phyloP scores from a whole-genome alignment of 2,888 invertebrate genomes.

The Antheraea yamamai region DNA sequence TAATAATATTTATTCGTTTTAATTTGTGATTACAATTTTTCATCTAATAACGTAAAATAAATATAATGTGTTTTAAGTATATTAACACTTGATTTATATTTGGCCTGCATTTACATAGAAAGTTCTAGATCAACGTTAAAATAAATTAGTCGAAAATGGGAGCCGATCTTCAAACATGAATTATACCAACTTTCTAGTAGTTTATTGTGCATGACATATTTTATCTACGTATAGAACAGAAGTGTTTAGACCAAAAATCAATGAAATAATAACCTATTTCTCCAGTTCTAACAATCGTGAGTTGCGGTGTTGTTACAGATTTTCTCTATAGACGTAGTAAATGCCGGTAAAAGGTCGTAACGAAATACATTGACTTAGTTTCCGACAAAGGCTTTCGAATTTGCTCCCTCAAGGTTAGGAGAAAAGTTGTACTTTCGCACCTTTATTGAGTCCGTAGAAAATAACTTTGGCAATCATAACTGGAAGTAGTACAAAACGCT shows the following conservation, averaged over 20 bases:
- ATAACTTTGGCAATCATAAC: constrained; percentile 3
- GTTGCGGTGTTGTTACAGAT: constrained; percentile 42
- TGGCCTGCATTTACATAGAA: neutral
- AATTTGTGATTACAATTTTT: neutral
- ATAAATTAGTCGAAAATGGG: neutral
- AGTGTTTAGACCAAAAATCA: neutral
- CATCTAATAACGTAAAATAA: neutral
- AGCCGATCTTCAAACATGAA: neutral
- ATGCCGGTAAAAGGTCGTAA: constrained; percentile 54
- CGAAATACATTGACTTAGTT: constrained; percentile 56
- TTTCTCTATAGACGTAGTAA: constrained; percentile 42
- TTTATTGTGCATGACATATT: no score
- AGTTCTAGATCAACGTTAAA: neutral
- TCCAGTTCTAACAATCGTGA: constrained; percentile 31
- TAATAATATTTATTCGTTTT: neutral
- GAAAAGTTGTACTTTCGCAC: constrained; percentile 10
- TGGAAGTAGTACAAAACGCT: neutral
- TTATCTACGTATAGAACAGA: neutral
- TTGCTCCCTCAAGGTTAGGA: constrained; percentile 19
- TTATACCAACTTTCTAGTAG: neutral
- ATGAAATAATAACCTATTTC: neutral
- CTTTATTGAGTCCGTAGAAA: constrained; percentile 37
- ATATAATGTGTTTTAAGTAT: neutral
- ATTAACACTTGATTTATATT: neutral
- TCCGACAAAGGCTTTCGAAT: constrained; percentile 50